Percentiles rank a stretch among this genome's conserved stretches.
Evolutionary conservation across 2,888 invertebrate species (phyloP).

Genomic region (Isoperla grammatica): DNA sequence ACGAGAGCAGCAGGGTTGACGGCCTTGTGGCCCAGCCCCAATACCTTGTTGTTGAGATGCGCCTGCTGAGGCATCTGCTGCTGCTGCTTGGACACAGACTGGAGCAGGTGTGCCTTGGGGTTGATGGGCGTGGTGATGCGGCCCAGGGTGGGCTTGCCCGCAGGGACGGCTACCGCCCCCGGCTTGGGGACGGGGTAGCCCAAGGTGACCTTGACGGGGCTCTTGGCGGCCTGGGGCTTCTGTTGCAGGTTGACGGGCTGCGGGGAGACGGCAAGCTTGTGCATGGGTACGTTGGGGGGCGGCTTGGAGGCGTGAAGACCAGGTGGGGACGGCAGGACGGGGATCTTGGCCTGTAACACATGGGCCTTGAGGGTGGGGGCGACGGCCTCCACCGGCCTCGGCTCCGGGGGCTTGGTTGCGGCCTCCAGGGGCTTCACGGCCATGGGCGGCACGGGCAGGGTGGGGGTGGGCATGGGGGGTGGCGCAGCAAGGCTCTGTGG

Average conservation of each 20-base stretch:
- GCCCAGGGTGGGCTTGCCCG: slow-evolving; percentile 31
- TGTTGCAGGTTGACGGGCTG: slow-evolving; percentile 1
- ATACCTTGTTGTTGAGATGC: too few species aligned
- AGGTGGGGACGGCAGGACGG: too few species aligned
- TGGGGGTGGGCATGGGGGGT: slow-evolving; percentile 46
- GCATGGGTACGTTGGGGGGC: background rate
- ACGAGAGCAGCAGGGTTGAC: slow-evolving; percentile 23
- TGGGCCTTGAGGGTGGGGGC: slow-evolving; percentile 31
- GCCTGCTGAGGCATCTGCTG: slow-evolving; percentile 2
- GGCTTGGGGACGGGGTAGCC: background rate
- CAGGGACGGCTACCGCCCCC: slow-evolving; percentile 1
- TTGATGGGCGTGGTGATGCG: slow-evolving; percentile 37
- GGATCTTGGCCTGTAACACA: background rate
- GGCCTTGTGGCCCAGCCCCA: background rate
- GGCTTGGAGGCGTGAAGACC: background rate
- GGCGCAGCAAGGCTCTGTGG: slow-evolving; percentile 37
- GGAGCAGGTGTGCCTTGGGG: slow-evolving; percentile 44
- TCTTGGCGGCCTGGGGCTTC: slow-evolving; percentile 22
- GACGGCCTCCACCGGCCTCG: slow-evolving; percentile 22
- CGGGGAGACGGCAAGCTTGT: background rate
- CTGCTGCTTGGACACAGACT: slow-evolving; percentile 37
- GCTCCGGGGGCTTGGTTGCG: slow-evolving; percentile 35
- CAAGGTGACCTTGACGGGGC: slow-evolving; percentile 36
- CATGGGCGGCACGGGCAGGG: slow-evolving; percentile 41
- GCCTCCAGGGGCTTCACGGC: slow-evolving; percentile 34